These are phyloP conservation scores for Atractosteus spatula DNA, from an alignment of 2,113 vertebrate species.

Conservation along the genomic window DNA sequence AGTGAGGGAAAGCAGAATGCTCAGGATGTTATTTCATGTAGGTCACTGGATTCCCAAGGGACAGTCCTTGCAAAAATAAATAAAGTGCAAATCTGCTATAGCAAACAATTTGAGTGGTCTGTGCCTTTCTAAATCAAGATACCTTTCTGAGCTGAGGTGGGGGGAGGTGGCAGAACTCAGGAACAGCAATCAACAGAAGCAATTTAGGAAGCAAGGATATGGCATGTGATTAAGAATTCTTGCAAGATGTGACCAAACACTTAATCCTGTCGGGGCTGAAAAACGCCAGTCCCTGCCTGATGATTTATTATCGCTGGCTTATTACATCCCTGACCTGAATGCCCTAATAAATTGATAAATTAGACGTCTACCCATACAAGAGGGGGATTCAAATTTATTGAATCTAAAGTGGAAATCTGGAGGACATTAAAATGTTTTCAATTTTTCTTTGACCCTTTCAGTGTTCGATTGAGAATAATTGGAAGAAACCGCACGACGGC, in stretches of 20 bases:
- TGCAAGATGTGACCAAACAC: background rate
- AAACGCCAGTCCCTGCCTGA: background rate
- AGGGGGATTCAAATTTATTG: background rate
- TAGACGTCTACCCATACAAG: background rate
- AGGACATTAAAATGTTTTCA: background rate
- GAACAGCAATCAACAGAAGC: background rate
- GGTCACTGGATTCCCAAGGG: constrained; percentile 1
- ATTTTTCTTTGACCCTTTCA: constrained; percentile 1
- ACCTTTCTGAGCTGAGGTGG: background rate
- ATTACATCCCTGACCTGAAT: background rate
- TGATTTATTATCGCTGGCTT: constrained; percentile 1
- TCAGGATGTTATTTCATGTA: background rate
- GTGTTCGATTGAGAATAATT: background rate
- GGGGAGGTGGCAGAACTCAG: background rate
- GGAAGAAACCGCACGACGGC: too few relatives aligned
- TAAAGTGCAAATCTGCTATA: background rate
- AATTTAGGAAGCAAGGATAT: constrained; percentile 3
- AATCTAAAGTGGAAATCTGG: background rate
- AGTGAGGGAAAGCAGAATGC: background rate
- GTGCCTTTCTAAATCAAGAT: constrained; percentile 9
- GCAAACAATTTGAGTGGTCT: constrained; percentile 7
- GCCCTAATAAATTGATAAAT: constrained; percentile 7
- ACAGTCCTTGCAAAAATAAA: background rate
- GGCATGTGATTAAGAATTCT: background rate
- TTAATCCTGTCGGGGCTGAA: background rate